A percentile compares a stretch with the other conserved stretches of the same genome.
phyloP scores from a whole-genome alignment of 2,888 invertebrate genomes.

The Caradrina kadenii region DNA sequence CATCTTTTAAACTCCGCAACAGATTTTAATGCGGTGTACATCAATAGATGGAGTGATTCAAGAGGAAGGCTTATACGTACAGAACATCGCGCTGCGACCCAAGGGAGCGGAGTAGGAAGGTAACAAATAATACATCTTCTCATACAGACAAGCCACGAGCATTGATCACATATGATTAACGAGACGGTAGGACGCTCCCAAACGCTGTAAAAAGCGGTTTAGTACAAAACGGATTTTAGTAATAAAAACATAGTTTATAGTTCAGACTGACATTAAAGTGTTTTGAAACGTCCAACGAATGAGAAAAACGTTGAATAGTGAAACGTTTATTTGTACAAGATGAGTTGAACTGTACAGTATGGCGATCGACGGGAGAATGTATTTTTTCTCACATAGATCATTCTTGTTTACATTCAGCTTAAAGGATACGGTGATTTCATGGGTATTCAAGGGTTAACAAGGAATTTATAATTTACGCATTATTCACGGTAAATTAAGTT shows the following conservation, averaged over 20 bases:
- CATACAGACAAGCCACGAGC: too few relatives aligned
- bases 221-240: neutral
- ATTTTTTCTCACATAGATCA: constrained; percentile 2
- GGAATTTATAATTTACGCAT: neutral
- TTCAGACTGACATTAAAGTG: constrained; percentile 31
- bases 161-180: too few relatives aligned
- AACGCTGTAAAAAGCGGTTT: neutral
- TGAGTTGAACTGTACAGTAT: constrained; percentile 36
- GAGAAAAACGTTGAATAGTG: constrained; percentile 18
- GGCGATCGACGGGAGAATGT: constrained; percentile 15
- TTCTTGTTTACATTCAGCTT: neutral
- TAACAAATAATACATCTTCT: too few relatives aligned
- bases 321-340: constrained; percentile 32
- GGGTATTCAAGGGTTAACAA: neutral
- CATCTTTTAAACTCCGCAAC: too few relatives aligned
- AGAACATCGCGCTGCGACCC: too few relatives aligned
- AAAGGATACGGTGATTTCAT: neutral
- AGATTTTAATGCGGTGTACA: too few relatives aligned
- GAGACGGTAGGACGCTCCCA: neutral
- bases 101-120: too few relatives aligned
- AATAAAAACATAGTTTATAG: constrained; percentile 18
- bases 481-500: too few relatives aligned
- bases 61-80: too few relatives aligned
- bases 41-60: too few relatives aligned
- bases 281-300: constrained; percentile 27